Conservation (phyloP, 1,140 invertebrate genomes). For the Psilanteris sp. region DNA sequence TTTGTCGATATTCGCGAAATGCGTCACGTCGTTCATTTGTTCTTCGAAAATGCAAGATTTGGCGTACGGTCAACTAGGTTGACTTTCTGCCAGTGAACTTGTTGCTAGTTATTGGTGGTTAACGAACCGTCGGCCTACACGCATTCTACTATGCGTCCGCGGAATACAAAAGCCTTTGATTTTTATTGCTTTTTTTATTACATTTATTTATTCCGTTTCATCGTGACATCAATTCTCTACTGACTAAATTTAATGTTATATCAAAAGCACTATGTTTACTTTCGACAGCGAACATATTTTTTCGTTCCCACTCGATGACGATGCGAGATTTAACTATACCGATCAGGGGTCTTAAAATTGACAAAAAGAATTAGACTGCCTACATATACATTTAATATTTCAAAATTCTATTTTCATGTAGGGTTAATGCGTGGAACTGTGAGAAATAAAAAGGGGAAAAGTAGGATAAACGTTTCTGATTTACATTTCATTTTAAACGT, state of each 20-base stretch:
- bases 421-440: no score
- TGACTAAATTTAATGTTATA: conserved; percentile 13
- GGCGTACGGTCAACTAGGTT: conserved; percentile 51
- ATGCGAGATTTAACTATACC: no score
- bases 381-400: no score
- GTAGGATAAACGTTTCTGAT: no score
- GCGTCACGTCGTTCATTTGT: conserved; percentile 11
- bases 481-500: no score
- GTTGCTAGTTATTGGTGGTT: conserved; percentile 60
- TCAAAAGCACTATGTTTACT: conserved; percentile 32
- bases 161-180: conserved; percentile 49
- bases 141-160: conserved; percentile 30
- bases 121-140: conserved; percentile 46
- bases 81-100: conserved; percentile 62
- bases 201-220: conserved; percentile 1
- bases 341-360: no score
- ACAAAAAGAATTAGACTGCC: no score
- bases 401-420: no score
- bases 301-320: no score
- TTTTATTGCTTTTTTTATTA: conserved; percentile 28
- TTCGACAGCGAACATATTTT: conserved; percentile 37
- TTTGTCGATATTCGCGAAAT: conserved; percentile 25
- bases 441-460: no score
- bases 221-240: conserved; percentile 2
- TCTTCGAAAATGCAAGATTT: conserved; percentile 35